Evolutionary conservation across 2,888 invertebrate species (phyloP), one percentile per base, ranked within the genome.

Genomic region (Apamea crenata): DNA sequence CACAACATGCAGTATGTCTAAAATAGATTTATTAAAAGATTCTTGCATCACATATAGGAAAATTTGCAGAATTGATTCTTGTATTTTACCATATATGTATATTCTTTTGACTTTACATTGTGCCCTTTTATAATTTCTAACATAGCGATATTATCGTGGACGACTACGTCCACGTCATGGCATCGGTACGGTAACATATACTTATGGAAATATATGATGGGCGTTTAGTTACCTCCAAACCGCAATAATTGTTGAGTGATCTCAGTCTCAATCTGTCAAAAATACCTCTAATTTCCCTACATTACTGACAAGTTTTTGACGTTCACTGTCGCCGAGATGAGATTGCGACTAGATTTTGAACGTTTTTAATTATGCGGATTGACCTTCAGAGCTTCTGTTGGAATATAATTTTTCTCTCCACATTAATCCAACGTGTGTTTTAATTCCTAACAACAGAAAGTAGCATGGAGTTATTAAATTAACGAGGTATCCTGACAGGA

Each of bases 401-500:
- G 7, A 56, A 36, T 25, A 78, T 32, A 18, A 59, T 36, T 59
- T 61, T 32, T 6, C 18, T 21, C 29, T 14, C 4, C 18, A 47
- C 29, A 66, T 50, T 40, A 29, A 29, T 25, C 63, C 12, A 63
- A 53, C 10, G 67, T 59, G 32, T 67, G 44, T 84, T 63, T 68
- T 4, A 71, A 72, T 53, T 72, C 68, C 36, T 47, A 47, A 66
- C n/a, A 83, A 86, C 73, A 83, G 77, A 86, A 75, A 71, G n/a
- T 69, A 40, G n/a, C 36, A 25, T 50, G 25, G 16, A 69, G 40
- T 65, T 85, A 69, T 85, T 21, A 65, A 75, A 76, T 53, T 59
- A 72, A 59, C 50, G 63, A 59, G 36, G 8, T 65, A 67, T 61
- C 36, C 56, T 21, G 47, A 77, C 83, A 86, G 83, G 87, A 83